Evolutionary conservation across 2,797 vertebrate species (phyloP).

Genomic region (Erithacus rubecula): DNA sequence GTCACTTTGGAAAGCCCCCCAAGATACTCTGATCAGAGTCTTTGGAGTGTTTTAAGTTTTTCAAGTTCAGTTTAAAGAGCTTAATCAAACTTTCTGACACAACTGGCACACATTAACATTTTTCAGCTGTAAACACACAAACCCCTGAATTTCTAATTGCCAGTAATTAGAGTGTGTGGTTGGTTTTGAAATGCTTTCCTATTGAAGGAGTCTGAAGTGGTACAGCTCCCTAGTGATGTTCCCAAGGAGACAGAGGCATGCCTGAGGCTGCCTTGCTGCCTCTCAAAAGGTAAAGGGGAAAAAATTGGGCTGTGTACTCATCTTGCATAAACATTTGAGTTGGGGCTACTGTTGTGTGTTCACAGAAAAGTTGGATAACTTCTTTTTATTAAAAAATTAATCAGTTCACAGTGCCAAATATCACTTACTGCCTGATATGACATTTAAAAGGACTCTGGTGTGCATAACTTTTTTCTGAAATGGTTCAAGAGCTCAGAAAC

Average conservation of each 20-base stretch:
- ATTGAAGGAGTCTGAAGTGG: slow-evolving; percentile 45
- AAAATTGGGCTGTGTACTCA: background rate
- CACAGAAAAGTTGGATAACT: background rate
- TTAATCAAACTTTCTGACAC: slow-evolving; percentile 64
- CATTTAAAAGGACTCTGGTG: background rate
- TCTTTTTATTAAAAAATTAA: background rate
- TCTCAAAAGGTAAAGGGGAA: background rate
- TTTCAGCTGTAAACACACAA: slow-evolving; percentile 60
- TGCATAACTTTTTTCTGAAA: background rate
- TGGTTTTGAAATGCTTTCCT: slow-evolving; percentile 56
- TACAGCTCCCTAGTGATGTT: slow-evolving; percentile 32
- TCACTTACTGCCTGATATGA: background rate
- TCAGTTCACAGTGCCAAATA: background rate
- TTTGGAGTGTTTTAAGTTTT: slow-evolving; percentile 30
- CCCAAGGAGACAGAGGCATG: slow-evolving; percentile 22
- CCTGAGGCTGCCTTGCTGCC: slow-evolving; percentile 31
- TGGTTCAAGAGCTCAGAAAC: background rate
- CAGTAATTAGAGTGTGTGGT: slow-evolving; percentile 47
- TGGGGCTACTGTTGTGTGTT: background rate
- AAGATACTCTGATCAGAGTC: slow-evolving; percentile 27
- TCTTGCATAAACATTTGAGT: slow-evolving; percentile 19
- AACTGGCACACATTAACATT: slow-evolving; percentile 70
- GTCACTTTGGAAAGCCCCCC: slow-evolving; percentile 18
- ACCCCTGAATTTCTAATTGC: slow-evolving; percentile 61
- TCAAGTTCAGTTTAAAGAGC: slow-evolving; percentile 41